Evolutionary conservation across 2,888 invertebrate species (phyloP).

Genomic region (Macrophya alboannulata): DNA sequence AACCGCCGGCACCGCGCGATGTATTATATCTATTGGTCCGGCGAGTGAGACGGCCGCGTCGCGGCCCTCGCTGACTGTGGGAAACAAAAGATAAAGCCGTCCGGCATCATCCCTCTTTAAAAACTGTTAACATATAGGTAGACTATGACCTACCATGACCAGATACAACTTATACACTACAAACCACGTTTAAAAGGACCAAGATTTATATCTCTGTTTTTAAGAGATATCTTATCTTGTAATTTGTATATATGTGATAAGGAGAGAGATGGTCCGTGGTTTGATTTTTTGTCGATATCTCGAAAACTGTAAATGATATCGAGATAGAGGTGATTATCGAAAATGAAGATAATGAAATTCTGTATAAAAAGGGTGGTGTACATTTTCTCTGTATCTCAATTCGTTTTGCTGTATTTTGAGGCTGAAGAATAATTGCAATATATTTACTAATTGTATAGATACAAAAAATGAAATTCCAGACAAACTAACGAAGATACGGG

Average conservation of each 20-base stretch:
- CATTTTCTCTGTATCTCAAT: neutral
- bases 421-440: neutral
- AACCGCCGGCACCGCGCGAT: no score
- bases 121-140: constrained; percentile 10
- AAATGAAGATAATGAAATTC: neutral
- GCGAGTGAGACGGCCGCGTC: neutral
- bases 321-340: neutral
- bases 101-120: neutral
- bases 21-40: neutral
- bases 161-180: neutral
- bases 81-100: constrained; percentile 41
- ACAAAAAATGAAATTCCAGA: neutral
- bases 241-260: neutral
- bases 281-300: neutral
- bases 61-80: neutral
- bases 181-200: no score
- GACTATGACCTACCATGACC: neutral
- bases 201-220: no score
- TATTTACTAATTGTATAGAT: neutral
- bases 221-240: constrained; percentile 9
- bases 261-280: neutral
- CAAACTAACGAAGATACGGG: neutral
- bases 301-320: neutral
- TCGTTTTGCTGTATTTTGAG: neutral
- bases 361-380: neutral